Conservation (phyloP, 2,797 vertebrate species). For the Periparus ater region DNA sequence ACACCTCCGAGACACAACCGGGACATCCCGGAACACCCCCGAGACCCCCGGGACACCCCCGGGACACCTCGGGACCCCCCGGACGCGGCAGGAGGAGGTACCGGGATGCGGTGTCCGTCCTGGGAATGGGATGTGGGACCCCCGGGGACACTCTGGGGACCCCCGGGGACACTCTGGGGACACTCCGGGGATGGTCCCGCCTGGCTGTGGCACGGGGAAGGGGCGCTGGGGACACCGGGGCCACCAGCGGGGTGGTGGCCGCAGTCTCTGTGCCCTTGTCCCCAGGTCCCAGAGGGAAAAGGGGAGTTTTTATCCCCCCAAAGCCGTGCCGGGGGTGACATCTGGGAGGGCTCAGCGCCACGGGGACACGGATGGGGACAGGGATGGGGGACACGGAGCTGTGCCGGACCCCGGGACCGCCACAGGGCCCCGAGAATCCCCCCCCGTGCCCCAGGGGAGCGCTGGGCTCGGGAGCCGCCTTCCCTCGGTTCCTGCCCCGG, state of each 20-base stretch:
- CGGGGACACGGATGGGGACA: not conserved
- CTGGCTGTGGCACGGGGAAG: not conserved
- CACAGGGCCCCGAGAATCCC: not conserved
- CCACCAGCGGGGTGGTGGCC: not conserved
- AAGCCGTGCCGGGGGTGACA: not conserved
- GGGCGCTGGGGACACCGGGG: not conserved
- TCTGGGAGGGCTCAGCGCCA: rapidly evolving
- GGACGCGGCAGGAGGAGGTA: constrained; percentile 13
- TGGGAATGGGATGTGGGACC: not conserved
- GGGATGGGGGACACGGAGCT: rapidly evolving
- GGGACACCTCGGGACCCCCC: not conserved
- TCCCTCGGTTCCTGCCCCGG: not conserved
- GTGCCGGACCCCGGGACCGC: rapidly evolving
- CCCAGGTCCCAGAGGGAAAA: not conserved
- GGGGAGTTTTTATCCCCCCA: rapidly evolving
- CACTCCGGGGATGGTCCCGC: not conserved
- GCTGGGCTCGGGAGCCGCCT: not conserved
- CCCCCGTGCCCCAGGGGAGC: not conserved
- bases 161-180: not conserved
- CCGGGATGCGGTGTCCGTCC: not conserved
- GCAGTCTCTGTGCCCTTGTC: not conserved
- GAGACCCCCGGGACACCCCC: not conserved
- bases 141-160: not conserved
- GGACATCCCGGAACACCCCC: no score
- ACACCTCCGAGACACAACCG: no score